Evolutionary conservation across 2,797 vertebrate genomes (phyloP), one percentile per base, ranked within the genome.

Genomic region (Bovichtus diacanthus): DNA sequence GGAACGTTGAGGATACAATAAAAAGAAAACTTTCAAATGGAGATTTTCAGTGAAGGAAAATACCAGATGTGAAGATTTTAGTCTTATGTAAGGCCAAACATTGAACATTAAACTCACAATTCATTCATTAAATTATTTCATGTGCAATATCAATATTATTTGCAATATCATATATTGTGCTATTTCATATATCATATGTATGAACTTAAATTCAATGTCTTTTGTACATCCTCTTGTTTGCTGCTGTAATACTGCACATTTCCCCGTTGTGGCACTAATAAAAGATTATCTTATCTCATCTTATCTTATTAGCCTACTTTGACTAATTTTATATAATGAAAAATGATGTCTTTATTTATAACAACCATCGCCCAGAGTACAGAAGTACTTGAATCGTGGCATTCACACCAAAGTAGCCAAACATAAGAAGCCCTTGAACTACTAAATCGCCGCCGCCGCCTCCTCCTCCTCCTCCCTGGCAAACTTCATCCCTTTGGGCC

Each of bases 401-500:
- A 8, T 73, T 67, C 61, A 50, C 41, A 60, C 59, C 50, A 61
- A 31, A 74, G 59, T 5, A 47, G 29, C 61, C 76, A 73, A 74
- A 82, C 76, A 56, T 25, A 63, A 78, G 60, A 64, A 46, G 61
- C 63, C 36, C 34, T 68, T 75, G 59, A 81, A 74, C 47, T 38
- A 3, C 51, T 6, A 49, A 56, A 34, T 8, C 31, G 31, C 31
- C 31, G 2, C 31, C 41, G 3, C 46, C 6, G 25, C 55, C 29
- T 34, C 59, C 25, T 43, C 47, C 54, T 2, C 65, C 78, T 29
- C 66, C 74, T 34, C 58, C 54, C 44, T 13, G 61, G 18, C 74
- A 53, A 64, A 41, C 77, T 80, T 11, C 76, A 67, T 76, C 81
- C 60, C 86, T 84, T 51, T 70, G 74, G 87, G 80, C 64, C 36